These are phyloP conservation scores for Troglohyphantes excavatus DNA, from an alignment of 2,888 invertebrate genomes.

Conservation along the genomic window DNA sequence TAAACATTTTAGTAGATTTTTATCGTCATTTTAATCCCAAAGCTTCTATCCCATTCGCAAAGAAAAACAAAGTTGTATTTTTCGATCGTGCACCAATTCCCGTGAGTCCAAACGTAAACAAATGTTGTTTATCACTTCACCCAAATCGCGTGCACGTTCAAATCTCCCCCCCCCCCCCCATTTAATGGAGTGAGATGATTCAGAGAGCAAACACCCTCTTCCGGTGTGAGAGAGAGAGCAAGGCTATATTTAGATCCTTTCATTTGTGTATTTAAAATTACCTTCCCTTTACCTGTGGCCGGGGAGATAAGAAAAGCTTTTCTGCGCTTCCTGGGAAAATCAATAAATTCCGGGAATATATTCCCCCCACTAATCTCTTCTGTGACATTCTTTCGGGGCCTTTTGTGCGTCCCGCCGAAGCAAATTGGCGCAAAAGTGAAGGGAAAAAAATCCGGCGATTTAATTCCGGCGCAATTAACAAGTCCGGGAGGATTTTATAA, in stretches of 20 bases:
- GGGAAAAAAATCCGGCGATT: conserved; percentile 26
- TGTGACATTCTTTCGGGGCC: conserved; percentile 26
- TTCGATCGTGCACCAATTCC: too few relatives aligned
- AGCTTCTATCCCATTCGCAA: too few relatives aligned
- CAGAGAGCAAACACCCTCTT: neutral
- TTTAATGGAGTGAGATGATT: neutral
- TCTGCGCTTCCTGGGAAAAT: conserved; percentile 17
- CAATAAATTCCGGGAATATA: conserved; percentile 55
- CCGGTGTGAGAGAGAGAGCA: neutral
- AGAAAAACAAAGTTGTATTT: too few relatives aligned
- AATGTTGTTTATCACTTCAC: too few relatives aligned
- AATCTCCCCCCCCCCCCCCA: neutral
- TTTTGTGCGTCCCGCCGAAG: conserved; percentile 15
- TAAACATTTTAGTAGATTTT: too few relatives aligned
- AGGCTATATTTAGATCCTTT: neutral
- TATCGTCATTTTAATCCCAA: too few relatives aligned
- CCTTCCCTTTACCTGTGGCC: neutral
- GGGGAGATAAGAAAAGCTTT: conserved; percentile 14
- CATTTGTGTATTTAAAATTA: conserved; percentile 8
- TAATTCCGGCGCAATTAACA: conserved; percentile 33
- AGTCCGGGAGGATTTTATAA: conserved; percentile 25
- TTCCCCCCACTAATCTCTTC: conserved; percentile 29
- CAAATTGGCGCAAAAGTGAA: neutral
- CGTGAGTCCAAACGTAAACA: too few relatives aligned
- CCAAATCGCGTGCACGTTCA: too few relatives aligned